Conservation (phyloP, 2,797 vertebrate species). For the Buceros bicornis region DNA sequence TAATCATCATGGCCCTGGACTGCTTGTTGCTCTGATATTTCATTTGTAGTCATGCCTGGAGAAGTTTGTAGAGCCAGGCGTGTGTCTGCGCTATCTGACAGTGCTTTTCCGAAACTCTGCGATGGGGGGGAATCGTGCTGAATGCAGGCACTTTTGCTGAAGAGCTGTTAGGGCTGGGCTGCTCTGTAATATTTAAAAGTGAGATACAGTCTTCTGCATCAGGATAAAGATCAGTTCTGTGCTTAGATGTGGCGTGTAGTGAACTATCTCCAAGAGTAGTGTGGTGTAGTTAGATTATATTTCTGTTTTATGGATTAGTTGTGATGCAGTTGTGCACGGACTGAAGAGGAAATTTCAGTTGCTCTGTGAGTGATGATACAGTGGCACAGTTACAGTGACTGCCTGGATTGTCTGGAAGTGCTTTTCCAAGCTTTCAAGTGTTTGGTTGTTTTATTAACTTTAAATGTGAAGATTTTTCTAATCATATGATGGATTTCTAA, state of each 20-base stretch:
- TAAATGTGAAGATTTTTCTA: background rate
- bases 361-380: background rate
- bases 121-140: background rate
- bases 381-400: background rate
- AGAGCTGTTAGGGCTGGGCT: background rate
- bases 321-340: background rate
- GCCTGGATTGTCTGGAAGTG: background rate
- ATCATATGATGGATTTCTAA: background rate
- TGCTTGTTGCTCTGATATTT: background rate
- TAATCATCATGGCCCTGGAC: background rate
- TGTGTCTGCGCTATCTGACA: background rate
- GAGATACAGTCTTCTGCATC: background rate
- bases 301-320: background rate
- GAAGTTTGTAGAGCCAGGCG: background rate
- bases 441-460: background rate
- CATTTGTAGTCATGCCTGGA: background rate
- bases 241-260: background rate
- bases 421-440: background rate
- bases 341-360: background rate
- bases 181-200: background rate
- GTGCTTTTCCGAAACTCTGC: background rate
- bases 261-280: background rate
- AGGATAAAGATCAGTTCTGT: background rate
- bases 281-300: background rate
- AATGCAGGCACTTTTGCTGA: background rate